Evolutionary conservation across 2,797 vertebrate genomes (phyloP), one percentile per base, ranked within the genome.

Genomic region (Catharus ustulatus): DNA sequence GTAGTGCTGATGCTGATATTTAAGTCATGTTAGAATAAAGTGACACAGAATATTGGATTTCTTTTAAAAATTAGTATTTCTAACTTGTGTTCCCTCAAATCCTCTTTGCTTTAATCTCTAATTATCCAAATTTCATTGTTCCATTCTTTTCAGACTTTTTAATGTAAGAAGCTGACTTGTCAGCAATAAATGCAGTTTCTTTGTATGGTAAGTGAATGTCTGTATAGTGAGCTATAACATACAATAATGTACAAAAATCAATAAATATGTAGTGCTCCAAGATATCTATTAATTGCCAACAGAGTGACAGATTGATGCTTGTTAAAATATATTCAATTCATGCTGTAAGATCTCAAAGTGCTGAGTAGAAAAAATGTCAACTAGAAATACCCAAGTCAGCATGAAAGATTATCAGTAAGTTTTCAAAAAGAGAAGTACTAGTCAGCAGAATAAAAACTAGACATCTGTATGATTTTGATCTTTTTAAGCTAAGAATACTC

Each of bases 381-480:
- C 26, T 74, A 89, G 38, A 78, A 93, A 77, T 42, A 67, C 8
- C 14, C 38, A 51, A 58, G 76, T 89, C 81, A 96, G 81, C 83
- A 89, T 62, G 92, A 92, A 92, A 54, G 51, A 54, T 54, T 93
- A 64, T 45, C 49, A 89, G 49, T 68, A 55, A 66, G 24, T 59
- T 74, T 74, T 64, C 4, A 30, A 66, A 89, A 84, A 45, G 15
- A 32, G 49, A 67, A 73, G 87, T 58, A 45, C 21, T 17, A 95
- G 16, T 80, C 90, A 95, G 69, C 61, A 91, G 85, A 93, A 91
- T 68, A 91, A 95, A 95, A 95, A 27, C 48, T 66, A 55, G 5
- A 74, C 38, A 91, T 84, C 11, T n/a, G 6, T 84, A 26, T 83
- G 22, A 91, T 89, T 73, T 86, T 86, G 9, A 52, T 63, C 12